Conservation (phyloP, 2,888 invertebrate genomes). For the Carterocephalus palaemon region DNA sequence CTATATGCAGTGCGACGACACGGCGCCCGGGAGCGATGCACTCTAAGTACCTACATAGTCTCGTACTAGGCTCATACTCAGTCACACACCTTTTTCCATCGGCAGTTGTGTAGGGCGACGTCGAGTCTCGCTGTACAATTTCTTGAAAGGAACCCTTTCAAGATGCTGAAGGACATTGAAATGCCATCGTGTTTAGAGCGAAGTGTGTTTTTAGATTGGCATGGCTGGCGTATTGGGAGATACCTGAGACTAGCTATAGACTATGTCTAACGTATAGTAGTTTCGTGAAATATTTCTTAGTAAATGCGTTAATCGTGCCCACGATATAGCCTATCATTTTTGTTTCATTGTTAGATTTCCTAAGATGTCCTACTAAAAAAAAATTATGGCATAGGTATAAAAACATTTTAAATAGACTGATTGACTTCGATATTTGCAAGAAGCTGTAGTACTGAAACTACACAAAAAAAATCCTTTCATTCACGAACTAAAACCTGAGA, state of each 20-base stretch:
- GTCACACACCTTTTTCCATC: constrained; percentile 61
- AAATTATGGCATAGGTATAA: too few relatives aligned
- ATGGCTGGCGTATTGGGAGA: not conserved
- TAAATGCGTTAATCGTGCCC: too few relatives aligned
- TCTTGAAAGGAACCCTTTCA: constrained; percentile 62
- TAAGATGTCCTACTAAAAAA: too few relatives aligned
- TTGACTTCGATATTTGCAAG: too few relatives aligned
- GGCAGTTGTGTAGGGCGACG: constrained; percentile 58
- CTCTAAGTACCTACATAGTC: constrained; percentile 72
- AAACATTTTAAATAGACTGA: too few relatives aligned
- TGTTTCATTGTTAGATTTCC: too few relatives aligned
- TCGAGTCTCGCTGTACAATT: constrained; percentile 58
- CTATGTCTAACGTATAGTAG: too few relatives aligned
- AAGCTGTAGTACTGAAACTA: too few relatives aligned
- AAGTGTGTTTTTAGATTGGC: constrained; percentile 18
- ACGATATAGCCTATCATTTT: too few relatives aligned
- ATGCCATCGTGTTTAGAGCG: constrained; percentile 39
- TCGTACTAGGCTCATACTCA: constrained; percentile 70
- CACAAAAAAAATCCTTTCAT: constrained; percentile 1
- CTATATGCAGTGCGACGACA: constrained; percentile 79
- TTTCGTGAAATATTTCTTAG: too few relatives aligned
- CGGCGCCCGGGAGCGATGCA: constrained; percentile 78
- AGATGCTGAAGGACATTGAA: constrained; percentile 55
- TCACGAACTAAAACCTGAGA: constrained; percentile 4
- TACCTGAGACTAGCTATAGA: not conserved